A percentile compares a stretch with the other conserved stretches of the same genome.
Conservation (phyloP, 2,797 vertebrate genomes). For the Tokudaia tokunoshimensis region DNA sequence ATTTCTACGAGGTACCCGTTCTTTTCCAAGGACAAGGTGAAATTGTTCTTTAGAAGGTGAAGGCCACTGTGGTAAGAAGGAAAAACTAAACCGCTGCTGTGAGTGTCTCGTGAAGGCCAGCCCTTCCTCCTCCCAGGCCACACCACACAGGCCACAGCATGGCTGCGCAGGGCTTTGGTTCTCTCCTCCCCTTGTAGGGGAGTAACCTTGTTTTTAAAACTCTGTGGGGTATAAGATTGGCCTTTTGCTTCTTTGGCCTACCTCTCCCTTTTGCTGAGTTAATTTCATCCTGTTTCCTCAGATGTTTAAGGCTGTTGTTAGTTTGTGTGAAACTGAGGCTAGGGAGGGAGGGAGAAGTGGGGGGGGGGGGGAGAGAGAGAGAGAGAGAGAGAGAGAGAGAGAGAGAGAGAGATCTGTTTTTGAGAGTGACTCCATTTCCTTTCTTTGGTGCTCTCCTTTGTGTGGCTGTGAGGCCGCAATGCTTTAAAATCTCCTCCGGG, state of each 20-base stretch:
- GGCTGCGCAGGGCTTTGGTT: neutral
- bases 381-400: neutral
- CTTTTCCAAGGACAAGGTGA: neutral
- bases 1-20: neutral
- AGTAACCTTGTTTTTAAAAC: neutral
- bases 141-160: neutral
- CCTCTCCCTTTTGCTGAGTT: conserved; percentile 65
- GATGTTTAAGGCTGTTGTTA: conserved; percentile 52
- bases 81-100: neutral
- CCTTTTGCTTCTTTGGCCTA: conserved; percentile 62
- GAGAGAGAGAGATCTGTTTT: neutral
- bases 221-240: neutral
- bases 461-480: neutral
- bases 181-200: neutral
- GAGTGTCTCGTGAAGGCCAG: neutral
- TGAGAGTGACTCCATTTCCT: neutral
- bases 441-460: conserved; percentile 67
- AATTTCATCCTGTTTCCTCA: neutral
- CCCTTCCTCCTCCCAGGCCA: conserved; percentile 52
- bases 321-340: neutral
- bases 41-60: neutral
- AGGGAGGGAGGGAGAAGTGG: no score
- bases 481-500: neutral
- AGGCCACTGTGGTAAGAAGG: neutral
- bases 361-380: neutral